Evolutionary conservation across 2,888 invertebrate genomes (phyloP), one percentile per base, ranked within the genome.

Genomic region (Polylopha cassiicola): DNA sequence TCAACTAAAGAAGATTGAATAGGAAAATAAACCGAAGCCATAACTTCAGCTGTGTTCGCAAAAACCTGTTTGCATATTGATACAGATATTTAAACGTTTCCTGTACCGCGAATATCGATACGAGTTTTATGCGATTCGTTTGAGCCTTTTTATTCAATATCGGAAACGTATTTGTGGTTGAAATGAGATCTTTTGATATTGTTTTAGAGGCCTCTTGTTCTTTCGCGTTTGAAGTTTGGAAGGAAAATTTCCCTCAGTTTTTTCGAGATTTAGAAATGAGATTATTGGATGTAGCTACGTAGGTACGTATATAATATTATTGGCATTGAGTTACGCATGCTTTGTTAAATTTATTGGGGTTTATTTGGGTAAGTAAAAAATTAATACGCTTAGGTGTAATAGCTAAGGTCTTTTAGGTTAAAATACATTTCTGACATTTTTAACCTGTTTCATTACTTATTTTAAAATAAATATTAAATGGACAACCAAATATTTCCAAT

Each of bases 131-230:
- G 61, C 66, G 65, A 74, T 73, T 67, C 63, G 63, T 77, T 76
- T 75, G 73, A 73, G 59, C 58, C 60, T 62, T 71, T 73, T 75
- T 79, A 79, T 81, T 79, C 68, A 79, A 81, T 80, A 78, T 74
- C 62, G 71, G 69, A 65, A 77, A 74, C 70, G 73, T 73, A 77
- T 78, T 75, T 73, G 66, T 66, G 67, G 59, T 58, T 65, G 70
- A 73, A 75, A 79, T 74, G 67, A 73, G 73, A 76, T 78, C 64
- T 64, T 53, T 58, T 57, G 51, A 64, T 67, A 69, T 76, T 79
- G 76, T 77, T 78, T 70, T 65, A 65, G 58, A 58, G 58, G 58
- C 52, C 59, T 61, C 57, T 71, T 67, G 69, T 67, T 73, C 58
- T 62, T 53, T 51, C 29, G 55, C 57, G 65, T 70, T 67, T 68